These are phyloP conservation scores for Pogonophryne albipinna DNA, from an alignment of 2,797 vertebrate species.

Conservation along the genomic window DNA sequence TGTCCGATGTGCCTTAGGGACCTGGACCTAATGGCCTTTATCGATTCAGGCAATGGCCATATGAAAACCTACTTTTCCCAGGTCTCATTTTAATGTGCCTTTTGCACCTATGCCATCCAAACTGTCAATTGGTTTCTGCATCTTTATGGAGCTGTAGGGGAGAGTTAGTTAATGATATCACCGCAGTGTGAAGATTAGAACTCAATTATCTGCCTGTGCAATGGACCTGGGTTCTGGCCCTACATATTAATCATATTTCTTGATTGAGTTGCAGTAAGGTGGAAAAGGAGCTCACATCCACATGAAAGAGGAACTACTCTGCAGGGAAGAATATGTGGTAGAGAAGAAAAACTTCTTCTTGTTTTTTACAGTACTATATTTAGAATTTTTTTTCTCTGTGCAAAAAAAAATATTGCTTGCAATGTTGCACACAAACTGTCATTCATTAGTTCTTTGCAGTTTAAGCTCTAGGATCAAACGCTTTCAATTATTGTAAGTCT, in stretches of 20 bases:
- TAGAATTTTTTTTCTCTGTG: constrained; percentile 14
- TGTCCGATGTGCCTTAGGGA: constrained; percentile 62
- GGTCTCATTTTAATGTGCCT: constrained; percentile 77
- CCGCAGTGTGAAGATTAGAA: constrained; percentile 74
- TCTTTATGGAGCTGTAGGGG: constrained; percentile 68
- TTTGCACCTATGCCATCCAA: constrained; percentile 64
- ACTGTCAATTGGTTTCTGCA: constrained; percentile 68
- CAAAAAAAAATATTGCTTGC: constrained; percentile 31
- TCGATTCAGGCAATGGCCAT: constrained; percentile 66
- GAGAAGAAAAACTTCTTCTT: constrained; percentile 9
- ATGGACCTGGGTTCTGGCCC: constrained; percentile 63
- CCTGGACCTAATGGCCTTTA: constrained; percentile 71
- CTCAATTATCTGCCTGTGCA: constrained; percentile 73
- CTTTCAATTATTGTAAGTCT: constrained; percentile 66
- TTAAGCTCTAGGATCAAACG: constrained; percentile 62
- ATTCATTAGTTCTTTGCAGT: constrained; percentile 38
- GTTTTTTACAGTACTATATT: constrained; percentile 21
- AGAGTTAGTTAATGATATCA: constrained; percentile 76
- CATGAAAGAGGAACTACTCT: constrained; percentile 35
- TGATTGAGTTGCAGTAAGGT: constrained; percentile 62
- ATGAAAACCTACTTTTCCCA: constrained; percentile 68
- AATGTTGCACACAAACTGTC: constrained; percentile 25
- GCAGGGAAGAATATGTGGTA: constrained; percentile 19
- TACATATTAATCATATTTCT: constrained; percentile 74
- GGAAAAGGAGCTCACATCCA: constrained; percentile 44